Conservation (phyloP, 2,113 vertebrate species). For the Passer domesticus region DNA sequence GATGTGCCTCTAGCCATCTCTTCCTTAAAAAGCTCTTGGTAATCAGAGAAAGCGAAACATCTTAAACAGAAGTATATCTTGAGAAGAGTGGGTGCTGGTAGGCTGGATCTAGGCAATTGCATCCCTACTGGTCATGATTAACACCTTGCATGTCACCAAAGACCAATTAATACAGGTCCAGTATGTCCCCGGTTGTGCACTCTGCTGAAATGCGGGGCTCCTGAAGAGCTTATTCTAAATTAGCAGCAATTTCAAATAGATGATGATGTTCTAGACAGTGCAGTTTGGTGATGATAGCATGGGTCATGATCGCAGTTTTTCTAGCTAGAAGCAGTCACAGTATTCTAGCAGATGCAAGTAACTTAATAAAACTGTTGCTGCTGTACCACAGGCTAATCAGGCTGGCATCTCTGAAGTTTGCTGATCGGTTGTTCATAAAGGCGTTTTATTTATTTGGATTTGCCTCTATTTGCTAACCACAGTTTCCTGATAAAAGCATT, state of each 20-base stretch:
- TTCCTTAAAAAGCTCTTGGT: not conserved
- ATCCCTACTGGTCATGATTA: not conserved
- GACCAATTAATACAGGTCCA: not conserved
- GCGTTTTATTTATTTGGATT: not conserved
- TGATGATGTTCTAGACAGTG: not conserved
- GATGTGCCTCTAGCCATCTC: not conserved
- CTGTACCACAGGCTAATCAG: not conserved
- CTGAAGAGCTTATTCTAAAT: not conserved
- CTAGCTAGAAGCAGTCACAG: not conserved
- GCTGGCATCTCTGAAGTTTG: not conserved
- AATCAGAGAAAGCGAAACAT: not conserved
- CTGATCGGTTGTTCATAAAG: not conserved
- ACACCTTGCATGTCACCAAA: not conserved
- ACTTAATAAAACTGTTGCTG: not conserved
- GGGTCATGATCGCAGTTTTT: not conserved
- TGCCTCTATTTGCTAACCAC: not conserved
- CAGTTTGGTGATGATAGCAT: not conserved
- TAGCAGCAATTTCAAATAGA: not conserved
- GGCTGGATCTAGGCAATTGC: not conserved
- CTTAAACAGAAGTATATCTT: not conserved
- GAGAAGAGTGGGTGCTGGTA: not conserved
- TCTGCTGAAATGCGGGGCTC: not conserved
- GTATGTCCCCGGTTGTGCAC: rapidly evolving
- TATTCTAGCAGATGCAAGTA: not conserved
- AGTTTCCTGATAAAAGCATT: not conserved